These are phyloP conservation scores for Teleopsis dalmanni DNA, from an alignment of 1,140 invertebrate genomes.

Conservation along the genomic window DNA sequence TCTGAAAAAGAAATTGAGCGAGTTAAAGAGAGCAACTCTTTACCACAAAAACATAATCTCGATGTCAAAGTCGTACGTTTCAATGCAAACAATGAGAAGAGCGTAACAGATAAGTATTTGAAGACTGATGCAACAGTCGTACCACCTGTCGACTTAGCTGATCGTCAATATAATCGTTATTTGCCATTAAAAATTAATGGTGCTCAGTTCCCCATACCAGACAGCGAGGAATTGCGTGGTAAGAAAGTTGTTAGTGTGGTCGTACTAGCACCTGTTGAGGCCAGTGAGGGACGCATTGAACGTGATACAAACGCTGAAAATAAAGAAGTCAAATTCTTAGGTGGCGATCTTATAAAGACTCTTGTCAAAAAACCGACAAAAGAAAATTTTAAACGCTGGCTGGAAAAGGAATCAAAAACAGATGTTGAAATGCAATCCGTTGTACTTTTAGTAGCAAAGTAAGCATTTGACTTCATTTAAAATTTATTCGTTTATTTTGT, in stretches of 20 bases:
- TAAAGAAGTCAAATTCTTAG: slow-evolving; percentile 55
- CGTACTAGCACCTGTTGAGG: slow-evolving; percentile 68
- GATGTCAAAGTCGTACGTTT: slow-evolving; percentile 80
- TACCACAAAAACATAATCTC: slow-evolving; percentile 52
- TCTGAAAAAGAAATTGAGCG: slow-evolving; percentile 47
- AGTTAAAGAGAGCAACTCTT: slow-evolving; percentile 41
- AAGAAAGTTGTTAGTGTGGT: slow-evolving; percentile 73
- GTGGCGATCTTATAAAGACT: slow-evolving; percentile 64
- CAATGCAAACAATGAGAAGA: slow-evolving; percentile 64
- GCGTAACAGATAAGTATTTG: slow-evolving; percentile 64
- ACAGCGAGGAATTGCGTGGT: slow-evolving; percentile 61
- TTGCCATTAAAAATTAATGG: slow-evolving; percentile 74
- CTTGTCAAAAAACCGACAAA: slow-evolving; percentile 63
- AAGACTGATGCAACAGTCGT: slow-evolving; percentile 63
- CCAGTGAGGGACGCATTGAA: slow-evolving; percentile 31
- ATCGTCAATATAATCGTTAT: slow-evolving; percentile 71
- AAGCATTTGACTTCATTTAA: slow-evolving; percentile 45
- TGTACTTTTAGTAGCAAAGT: slow-evolving; percentile 70
- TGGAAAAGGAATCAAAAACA: slow-evolving; percentile 65
- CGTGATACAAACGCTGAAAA: slow-evolving; percentile 43
- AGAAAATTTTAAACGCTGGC: slow-evolving; percentile 72
- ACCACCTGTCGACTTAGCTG: slow-evolving; percentile 63
- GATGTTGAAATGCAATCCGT: slow-evolving; percentile 67
- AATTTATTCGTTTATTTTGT: not conserved
- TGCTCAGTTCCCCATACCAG: slow-evolving; percentile 72